Percentiles rank a stretch among this genome's conserved stretches.
Evolutionary conservation across 2,113 vertebrate species (phyloP).

Genomic region (Gadus macrocephalus): DNA sequence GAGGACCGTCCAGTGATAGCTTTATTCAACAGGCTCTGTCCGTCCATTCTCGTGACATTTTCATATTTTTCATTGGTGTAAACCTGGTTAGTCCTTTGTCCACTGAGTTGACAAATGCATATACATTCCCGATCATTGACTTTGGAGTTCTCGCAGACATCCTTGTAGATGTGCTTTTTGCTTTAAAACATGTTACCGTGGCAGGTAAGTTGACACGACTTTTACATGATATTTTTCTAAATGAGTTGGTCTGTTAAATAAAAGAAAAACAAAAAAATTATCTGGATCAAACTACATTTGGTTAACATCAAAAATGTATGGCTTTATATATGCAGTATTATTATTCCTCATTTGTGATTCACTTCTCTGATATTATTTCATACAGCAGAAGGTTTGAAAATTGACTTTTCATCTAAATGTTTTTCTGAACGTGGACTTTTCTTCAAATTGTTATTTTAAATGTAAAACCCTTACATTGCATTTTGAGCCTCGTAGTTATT

Average conservation of each 20-base stretch:
- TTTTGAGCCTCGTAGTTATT: no score
- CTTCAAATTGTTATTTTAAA: no score
- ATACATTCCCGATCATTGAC: conserved; percentile 25
- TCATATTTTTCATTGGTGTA: conserved; percentile 23
- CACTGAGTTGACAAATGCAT: conserved; percentile 2
- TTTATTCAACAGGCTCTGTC: conserved; percentile 2
- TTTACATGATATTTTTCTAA: not conserved
- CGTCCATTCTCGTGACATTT: conserved; percentile 12
- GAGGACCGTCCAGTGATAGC: conserved; percentile 26
- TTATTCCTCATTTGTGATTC: not conserved
- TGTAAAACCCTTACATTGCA: no score
- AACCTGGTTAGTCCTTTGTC: not conserved
- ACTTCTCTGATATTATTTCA: not conserved
- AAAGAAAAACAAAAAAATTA: not conserved
- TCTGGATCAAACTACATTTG: not conserved
- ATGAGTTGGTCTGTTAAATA: not conserved
- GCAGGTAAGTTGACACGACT: conserved; percentile 16
- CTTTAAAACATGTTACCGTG: conserved; percentile 7
- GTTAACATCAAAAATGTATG: not conserved
- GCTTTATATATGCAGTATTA: not conserved
- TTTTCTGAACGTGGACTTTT: no score
- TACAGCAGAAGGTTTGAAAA: no score
- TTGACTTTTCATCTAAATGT: no score
- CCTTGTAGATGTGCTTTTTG: conserved; percentile 21
- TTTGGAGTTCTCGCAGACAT: conserved; percentile 34